These are phyloP conservation scores for Scatophagus argus DNA, from an alignment of 2,113 vertebrate species.

Conservation along the genomic window DNA sequence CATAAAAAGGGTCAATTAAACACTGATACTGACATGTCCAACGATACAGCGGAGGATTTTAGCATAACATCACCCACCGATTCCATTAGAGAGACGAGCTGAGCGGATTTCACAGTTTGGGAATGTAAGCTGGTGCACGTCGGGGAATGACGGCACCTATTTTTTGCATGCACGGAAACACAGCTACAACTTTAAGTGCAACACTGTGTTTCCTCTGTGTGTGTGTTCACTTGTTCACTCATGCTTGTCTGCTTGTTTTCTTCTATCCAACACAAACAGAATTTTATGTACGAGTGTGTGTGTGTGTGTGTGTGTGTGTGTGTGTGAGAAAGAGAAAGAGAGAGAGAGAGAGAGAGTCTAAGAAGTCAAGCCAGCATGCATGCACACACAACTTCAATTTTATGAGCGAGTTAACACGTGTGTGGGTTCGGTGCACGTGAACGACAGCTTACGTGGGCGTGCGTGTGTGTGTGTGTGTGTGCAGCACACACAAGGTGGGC, in stretches of 20 bases:
- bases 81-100: slow-evolving; percentile 53
- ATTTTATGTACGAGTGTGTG: slow-evolving; percentile 11
- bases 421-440: slow-evolving; percentile 12
- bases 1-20: slow-evolving; percentile 46
- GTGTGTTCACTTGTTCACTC: slow-evolving; percentile 27
- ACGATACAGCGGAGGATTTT: slow-evolving; percentile 13
- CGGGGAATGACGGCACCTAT: not conserved
- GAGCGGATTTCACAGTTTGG: slow-evolving; percentile 2
- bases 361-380: not conserved
- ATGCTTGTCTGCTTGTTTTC: slow-evolving; percentile 45
- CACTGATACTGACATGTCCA: not conserved
- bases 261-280: slow-evolving; percentile 44
- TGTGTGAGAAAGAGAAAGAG: too few relatives aligned
- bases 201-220: slow-evolving; percentile 17
- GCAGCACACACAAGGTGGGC: slow-evolving; percentile 64
- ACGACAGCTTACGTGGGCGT: slow-evolving; percentile 10
- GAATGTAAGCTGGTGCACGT: not conserved
- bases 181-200: slow-evolving; percentile 11
- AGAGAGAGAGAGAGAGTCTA: slow-evolving; percentile 1
- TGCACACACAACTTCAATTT: slow-evolving; percentile 50
- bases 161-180: slow-evolving; percentile 57
- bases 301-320: not conserved
- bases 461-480: slow-evolving; percentile 40
- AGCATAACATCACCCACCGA: slow-evolving; percentile 31
- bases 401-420: slow-evolving; percentile 26